Percentiles rank a stretch among this genome's conserved stretches.
phyloP scores from a whole-genome alignment of 1,140 invertebrate species.

The Papilio aristodemus region DNA sequence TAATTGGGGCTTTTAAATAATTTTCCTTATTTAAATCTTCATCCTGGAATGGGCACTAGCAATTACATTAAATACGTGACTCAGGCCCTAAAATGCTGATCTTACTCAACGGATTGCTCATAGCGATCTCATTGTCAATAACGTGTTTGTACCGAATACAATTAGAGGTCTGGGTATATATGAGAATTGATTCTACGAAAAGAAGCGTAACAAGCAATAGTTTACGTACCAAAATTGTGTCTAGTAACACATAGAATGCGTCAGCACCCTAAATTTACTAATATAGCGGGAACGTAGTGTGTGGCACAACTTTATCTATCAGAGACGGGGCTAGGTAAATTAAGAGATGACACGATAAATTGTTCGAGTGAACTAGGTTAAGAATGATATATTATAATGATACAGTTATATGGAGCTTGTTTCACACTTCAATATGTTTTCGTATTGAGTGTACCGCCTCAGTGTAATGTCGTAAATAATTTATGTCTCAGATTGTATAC shows the following conservation, averaged over 20 bases:
- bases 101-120: conserved; percentile 64
- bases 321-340: conserved; percentile 30
- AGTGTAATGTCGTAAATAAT: neutral
- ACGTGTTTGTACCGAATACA: conserved; percentile 62
- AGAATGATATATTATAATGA: conserved; percentile 30
- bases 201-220: conserved; percentile 46
- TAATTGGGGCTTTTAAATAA: conserved; percentile 33
- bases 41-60: conserved; percentile 20
- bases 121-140: conserved; percentile 63
- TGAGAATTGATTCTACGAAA: conserved; percentile 56
- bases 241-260: conserved; percentile 52
- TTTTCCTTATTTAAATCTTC: conserved; percentile 39
- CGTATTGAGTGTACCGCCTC: conserved; percentile 1
- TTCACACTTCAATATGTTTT: conserved; percentile 17
- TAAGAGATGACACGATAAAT: conserved; percentile 29
- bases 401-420: conserved; percentile 15
- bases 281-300: conserved; percentile 26
- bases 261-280: conserved; percentile 43
- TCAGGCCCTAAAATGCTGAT: conserved; percentile 53
- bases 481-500: neutral
- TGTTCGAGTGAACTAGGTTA: conserved; percentile 22
- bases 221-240: conserved; percentile 53
- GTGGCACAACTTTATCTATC: conserved; percentile 32
- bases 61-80: conserved; percentile 43
- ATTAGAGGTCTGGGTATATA: conserved; percentile 53